Conservation (phyloP, 2,113 vertebrate genomes). For the Lutjanus erythropterus region DNA sequence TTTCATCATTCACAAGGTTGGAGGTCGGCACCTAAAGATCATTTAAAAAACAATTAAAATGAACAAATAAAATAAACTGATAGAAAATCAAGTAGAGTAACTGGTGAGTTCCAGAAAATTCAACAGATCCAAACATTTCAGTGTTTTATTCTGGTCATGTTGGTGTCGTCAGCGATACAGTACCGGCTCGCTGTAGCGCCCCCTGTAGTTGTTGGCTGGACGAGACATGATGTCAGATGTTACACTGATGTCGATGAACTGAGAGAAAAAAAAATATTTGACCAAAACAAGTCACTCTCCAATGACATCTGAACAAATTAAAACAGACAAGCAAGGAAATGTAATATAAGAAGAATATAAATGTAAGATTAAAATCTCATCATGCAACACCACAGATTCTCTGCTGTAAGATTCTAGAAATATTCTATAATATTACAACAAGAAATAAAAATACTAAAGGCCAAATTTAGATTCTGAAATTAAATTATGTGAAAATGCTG, state of each 20-base stretch:
- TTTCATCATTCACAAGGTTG: constrained; percentile 4
- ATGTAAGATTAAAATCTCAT: too few species aligned
- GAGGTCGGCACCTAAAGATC: constrained; percentile 35
- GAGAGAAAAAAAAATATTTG: neutral
- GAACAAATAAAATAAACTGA: neutral
- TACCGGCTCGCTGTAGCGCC: constrained; percentile 30
- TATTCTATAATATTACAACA: too few species aligned
- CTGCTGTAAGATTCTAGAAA: too few species aligned
- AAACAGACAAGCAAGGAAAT: neutral
- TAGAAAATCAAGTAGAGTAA: neutral
- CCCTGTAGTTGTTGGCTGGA: neutral
- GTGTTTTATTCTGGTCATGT: too few species aligned
- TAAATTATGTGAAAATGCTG: too few species aligned
- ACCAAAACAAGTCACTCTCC: too few species aligned
- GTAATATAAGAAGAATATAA: too few species aligned
- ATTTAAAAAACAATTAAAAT: neutral
- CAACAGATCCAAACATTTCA: too few species aligned
- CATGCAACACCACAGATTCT: too few species aligned
- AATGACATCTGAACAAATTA: neutral
- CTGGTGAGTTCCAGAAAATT: fast-evolving
- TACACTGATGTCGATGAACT: neutral
- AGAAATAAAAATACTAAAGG: too few species aligned
- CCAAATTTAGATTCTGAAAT: too few species aligned
- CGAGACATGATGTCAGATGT: constrained; percentile 6
- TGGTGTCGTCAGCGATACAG: neutral